These are phyloP conservation scores for Mactromeris polynyma DNA, from an alignment of 2,888 invertebrate genomes.

Conservation along the genomic window DNA sequence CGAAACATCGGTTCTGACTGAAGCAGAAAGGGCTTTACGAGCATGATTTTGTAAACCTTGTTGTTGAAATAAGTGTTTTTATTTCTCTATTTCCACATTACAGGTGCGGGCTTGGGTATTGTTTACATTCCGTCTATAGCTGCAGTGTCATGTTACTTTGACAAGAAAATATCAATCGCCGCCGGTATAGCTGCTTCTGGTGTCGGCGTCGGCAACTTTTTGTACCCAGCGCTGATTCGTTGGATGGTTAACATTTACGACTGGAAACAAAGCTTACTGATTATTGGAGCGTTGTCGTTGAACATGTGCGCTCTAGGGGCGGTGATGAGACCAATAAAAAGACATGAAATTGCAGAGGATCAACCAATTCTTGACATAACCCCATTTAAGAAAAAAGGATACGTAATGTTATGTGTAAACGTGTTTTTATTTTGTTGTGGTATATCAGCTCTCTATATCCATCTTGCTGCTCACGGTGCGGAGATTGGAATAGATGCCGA, in stretches of 20 bases:
- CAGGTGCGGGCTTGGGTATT: slow-evolving; percentile 78
- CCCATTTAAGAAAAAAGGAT: slow-evolving; percentile 73
- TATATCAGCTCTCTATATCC: slow-evolving; percentile 76
- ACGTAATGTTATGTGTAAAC: slow-evolving; percentile 71
- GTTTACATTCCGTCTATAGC: slow-evolving; percentile 75
- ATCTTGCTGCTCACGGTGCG: slow-evolving; percentile 74
- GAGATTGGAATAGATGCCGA: slow-evolving; percentile 65
- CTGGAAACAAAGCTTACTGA: slow-evolving; percentile 76
- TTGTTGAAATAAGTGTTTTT: too few relatives aligned
- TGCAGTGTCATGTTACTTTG: slow-evolving; percentile 77
- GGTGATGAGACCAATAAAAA: slow-evolving; percentile 71
- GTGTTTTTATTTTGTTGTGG: slow-evolving; percentile 76
- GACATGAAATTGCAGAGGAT: slow-evolving; percentile 59
- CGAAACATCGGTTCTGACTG: too few relatives aligned
- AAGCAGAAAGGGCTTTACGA: too few relatives aligned
- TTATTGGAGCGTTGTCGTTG: slow-evolving; percentile 74
- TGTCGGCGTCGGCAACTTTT: slow-evolving; percentile 77
- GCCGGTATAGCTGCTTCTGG: slow-evolving; percentile 78
- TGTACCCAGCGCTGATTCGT: slow-evolving; percentile 76
- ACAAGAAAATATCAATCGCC: slow-evolving; percentile 72
- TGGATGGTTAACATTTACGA: slow-evolving; percentile 71
- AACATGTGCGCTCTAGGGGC: slow-evolving; percentile 75
- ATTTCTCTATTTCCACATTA: background rate
- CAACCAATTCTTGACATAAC: slow-evolving; percentile 67
- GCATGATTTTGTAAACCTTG: too few relatives aligned